Evolutionary conservation across 2,113 vertebrate species (phyloP).

Genomic region (Ameiurus melas): DNA sequence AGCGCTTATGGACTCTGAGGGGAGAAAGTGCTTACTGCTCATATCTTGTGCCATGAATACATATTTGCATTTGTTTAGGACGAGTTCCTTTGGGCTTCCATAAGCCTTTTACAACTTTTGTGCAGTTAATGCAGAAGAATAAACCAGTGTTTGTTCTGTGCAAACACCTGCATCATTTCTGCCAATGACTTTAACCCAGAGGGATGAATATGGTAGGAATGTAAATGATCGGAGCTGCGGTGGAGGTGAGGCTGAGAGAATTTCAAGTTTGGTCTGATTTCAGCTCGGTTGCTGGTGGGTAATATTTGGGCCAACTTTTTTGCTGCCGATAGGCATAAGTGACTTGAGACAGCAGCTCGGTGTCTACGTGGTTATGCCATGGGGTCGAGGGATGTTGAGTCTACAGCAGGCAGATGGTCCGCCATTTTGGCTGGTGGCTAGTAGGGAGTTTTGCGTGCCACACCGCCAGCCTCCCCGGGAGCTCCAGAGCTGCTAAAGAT

Average conservation of each 20-base stretch:
- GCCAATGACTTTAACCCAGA: background rate
- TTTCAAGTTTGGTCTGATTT: background rate
- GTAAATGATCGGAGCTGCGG: background rate
- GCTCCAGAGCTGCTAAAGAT: slow-evolving; percentile 58
- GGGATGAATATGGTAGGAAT: background rate
- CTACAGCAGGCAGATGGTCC: slow-evolving; percentile 64
- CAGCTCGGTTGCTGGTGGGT: background rate
- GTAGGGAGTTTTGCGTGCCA: slow-evolving; percentile 1
- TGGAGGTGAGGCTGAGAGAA: background rate
- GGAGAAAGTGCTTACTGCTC: slow-evolving; percentile 9
- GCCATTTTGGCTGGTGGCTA: slow-evolving; percentile 50
- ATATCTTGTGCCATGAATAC: slow-evolving; percentile 6
- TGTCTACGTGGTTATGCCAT: slow-evolving; percentile 5
- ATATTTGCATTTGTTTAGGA: slow-evolving; percentile 30
- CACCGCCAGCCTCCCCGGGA: slow-evolving; percentile 40
- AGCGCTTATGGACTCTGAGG: slow-evolving; percentile 10
- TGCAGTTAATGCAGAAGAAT: background rate
- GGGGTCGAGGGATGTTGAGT: slow-evolving; percentile 52
- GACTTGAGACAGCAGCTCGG: background rate
- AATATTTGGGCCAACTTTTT: background rate
- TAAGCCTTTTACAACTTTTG: background rate
- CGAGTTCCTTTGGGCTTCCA: slow-evolving; percentile 44
- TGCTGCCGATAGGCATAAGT: background rate
- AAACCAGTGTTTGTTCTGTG: background rate
- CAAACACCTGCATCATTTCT: background rate